phyloP scores from a whole-genome alignment of 2,113 vertebrate genomes.

The Ibidorhyncha struthersii region DNA sequence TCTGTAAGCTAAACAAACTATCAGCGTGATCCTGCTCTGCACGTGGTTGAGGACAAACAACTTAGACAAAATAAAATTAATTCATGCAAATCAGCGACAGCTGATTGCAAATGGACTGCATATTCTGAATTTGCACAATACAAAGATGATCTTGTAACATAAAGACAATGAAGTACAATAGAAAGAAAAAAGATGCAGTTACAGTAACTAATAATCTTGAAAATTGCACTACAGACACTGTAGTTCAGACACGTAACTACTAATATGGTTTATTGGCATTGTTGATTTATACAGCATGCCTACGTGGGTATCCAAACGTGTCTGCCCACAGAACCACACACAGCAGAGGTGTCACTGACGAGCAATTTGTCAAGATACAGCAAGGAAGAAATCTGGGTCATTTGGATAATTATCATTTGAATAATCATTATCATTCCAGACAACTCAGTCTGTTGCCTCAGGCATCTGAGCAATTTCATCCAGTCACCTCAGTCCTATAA shows the following conservation, averaged over 20 bases:
- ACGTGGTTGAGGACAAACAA: not conserved
- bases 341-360: not conserved
- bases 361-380: slow-evolving; percentile 15
- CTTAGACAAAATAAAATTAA: not conserved
- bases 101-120: not conserved
- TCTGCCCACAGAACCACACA: not conserved
- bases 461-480: not conserved
- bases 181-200: not conserved
- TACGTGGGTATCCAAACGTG: not conserved
- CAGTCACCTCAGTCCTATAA: not conserved
- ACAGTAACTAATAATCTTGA: not conserved
- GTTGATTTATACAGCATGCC: not conserved
- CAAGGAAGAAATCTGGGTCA: slow-evolving; percentile 45
- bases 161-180: not conserved
- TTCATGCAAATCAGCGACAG: not conserved
- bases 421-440: slow-evolving; percentile 54
- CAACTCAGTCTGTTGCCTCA: slow-evolving; percentile 43
- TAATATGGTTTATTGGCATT: not conserved
- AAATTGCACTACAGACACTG: not conserved
- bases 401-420: slow-evolving; percentile 48
- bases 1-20: not conserved
- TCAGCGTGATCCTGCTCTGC: not conserved
- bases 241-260: not conserved
- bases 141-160: not conserved
- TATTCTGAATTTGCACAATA: not conserved